Evolutionary conservation across 2,113 vertebrate genomes (phyloP), one percentile per base, ranked within the genome.

Genomic region (Atrichornis clamosus): DNA sequence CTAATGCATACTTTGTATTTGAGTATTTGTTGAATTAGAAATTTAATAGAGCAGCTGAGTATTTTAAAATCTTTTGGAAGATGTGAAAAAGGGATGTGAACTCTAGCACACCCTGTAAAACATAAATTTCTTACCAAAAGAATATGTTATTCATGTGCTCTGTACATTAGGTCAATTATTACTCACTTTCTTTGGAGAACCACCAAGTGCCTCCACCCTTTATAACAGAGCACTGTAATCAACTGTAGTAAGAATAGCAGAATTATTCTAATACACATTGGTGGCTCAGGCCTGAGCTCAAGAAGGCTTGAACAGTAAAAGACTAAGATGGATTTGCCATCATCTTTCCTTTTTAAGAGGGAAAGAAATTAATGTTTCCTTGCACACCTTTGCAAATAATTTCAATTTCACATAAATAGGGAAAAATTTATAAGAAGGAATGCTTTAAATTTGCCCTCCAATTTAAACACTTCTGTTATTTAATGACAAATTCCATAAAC

Each of bases 121-220:
- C 94, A 97, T 97, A 95, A 96, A 96, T 97, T 97, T 95, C 96
- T 97, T 96, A 96, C 94, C 94, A 97, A 96, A 97, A 98, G 97
- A 98, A 97, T 98, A 98, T 97, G 97, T 97, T 98, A 98, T 98
- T 98, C 97, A 97, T 98, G 98, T 92, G 95, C 96, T 98, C 97
- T 98, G 98, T 98, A 98, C 97, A 98, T 98, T 98, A 98, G 97
- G 97, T 98, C 98, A 98, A 96, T 98, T 97, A 97, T 98, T 98
- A 98, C 97, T 98, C 98, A 98, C 97, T 98, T 98, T 98, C 95
- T 97, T 96, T 98, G 98, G 98, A 98, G 79, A 93, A 74, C 58
- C 92, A 98, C 98, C 98, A 98, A 98, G 49, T 72, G 89, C 59
- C 98, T 97, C 98, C 98, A 98, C 98, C 98, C 98, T 98, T 96